Conservation (phyloP, 2,797 vertebrate genomes). For the Bovichtus variegatus region DNA sequence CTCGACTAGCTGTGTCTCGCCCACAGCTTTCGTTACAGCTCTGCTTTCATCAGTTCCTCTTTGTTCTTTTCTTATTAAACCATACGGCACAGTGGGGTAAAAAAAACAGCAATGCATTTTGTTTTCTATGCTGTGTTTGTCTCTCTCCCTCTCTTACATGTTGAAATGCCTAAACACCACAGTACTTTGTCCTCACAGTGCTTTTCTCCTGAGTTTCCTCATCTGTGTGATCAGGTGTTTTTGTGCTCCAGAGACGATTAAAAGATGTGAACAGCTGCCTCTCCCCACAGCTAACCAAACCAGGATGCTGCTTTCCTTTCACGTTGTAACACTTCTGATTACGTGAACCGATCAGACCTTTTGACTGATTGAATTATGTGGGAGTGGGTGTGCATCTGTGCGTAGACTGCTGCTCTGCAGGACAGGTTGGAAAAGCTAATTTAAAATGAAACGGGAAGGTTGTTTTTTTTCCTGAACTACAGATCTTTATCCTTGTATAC, state of each 20-base stretch:
- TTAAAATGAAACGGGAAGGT: conserved; percentile 2
- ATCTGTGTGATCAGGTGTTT: conserved; percentile 55
- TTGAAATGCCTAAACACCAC: conserved; percentile 36
- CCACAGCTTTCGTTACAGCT: conserved; percentile 50
- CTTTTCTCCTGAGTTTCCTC: conserved; percentile 54
- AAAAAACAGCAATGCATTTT: conserved; percentile 24
- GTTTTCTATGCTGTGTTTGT: conserved; percentile 15
- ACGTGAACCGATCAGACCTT: conserved; percentile 28
- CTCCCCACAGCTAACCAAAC: conserved; percentile 14
- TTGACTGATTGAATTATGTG: conserved; percentile 34
- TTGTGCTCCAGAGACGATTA: conserved; percentile 49
- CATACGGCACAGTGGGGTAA: conserved; percentile 17
- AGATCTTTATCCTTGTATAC: conserved; percentile 4
- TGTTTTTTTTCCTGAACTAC: neutral
- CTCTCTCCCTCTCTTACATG: conserved; percentile 1
- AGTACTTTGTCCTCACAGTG: conserved; percentile 44
- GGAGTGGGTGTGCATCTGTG: conserved; percentile 10
- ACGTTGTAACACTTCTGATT: conserved; percentile 38
- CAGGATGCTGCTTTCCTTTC: conserved; percentile 39
- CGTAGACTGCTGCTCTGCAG: neutral
- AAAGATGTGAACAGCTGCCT: conserved; percentile 59
- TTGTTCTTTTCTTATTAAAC: conserved; percentile 50
- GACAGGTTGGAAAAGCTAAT: conserved; percentile 6
- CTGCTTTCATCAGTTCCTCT: conserved; percentile 45
- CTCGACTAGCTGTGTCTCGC: conserved; percentile 32